Evolutionary conservation across 1,140 invertebrate genomes (phyloP).

Genomic region (Drosophila nikananu): DNA sequence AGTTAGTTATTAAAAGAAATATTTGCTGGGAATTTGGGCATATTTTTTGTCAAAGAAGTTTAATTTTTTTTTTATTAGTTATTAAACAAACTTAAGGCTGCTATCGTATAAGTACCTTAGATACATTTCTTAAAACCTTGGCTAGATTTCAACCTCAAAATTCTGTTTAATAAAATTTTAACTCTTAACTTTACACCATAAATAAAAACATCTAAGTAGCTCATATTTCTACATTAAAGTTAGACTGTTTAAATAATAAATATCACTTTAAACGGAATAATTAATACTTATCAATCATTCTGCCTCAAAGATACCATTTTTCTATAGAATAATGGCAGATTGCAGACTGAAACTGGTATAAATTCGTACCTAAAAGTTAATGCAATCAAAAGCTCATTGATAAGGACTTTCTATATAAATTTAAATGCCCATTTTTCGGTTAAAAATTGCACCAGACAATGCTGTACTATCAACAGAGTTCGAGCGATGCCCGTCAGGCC

Average conservation of each 20-base stretch:
- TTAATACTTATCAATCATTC: conserved; percentile 5
- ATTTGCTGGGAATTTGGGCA: not conserved
- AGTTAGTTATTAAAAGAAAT: not conserved
- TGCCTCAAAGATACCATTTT: not conserved
- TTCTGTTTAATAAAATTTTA: too few relatives aligned
- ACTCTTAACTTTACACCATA: too few relatives aligned
- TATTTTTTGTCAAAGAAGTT: not conserved
- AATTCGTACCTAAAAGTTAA: conserved; percentile 1
- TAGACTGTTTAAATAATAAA: not conserved
- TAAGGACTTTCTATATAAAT: conserved; percentile 1
- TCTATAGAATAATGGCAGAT: not conserved
- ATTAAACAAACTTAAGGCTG: too few relatives aligned
- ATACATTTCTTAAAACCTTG: too few relatives aligned
- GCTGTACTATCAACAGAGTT: conserved; percentile 28
- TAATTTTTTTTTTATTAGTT: too few relatives aligned
- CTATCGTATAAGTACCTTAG: not conserved
- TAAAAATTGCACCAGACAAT: conserved; percentile 35
- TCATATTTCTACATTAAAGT: not conserved
- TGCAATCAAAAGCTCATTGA: conserved; percentile 14
- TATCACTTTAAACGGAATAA: not conserved
- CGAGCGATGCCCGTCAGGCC: conserved; percentile 42
- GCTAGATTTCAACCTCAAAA: not conserved
- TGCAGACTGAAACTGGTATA: not conserved
- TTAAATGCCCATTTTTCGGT: conserved; percentile 10
- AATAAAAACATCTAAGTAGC: not conserved